Evolutionary conservation across 1,140 invertebrate genomes (phyloP).

Genomic region (Thereuonema tuberculata): DNA sequence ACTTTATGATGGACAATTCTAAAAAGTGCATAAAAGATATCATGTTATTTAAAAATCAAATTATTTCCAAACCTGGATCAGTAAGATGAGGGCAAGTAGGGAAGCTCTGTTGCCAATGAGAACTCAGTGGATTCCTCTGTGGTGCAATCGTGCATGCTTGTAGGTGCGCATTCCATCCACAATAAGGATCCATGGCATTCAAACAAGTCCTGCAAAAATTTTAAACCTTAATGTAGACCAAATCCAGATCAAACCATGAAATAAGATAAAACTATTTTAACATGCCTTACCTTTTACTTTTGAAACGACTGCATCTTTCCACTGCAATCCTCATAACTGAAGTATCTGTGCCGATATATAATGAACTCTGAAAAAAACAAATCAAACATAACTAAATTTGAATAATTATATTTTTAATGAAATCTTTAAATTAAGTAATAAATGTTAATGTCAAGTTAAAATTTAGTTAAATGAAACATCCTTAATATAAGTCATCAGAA

Average conservation of each 20-base stretch:
- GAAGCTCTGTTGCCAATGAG: slow-evolving; percentile 55
- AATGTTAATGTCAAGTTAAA: too few species aligned
- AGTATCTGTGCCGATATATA: slow-evolving; percentile 63
- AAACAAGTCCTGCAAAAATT: slow-evolving; percentile 45
- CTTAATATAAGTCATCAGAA: too few species aligned
- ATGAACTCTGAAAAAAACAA: slow-evolving; percentile 46
- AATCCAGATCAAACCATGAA: not conserved
- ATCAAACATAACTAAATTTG: too few species aligned
- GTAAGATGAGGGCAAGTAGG: slow-evolving; percentile 47
- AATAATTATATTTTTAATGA: too few species aligned
- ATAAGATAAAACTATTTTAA: not conserved
- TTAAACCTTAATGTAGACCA: too few species aligned
- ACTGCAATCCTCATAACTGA: slow-evolving; percentile 55
- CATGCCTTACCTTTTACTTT: slow-evolving; percentile 32
- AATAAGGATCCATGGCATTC: slow-evolving; percentile 79
- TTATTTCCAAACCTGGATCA: slow-evolving; percentile 36
- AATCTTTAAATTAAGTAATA: too few species aligned
- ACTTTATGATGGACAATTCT: too few species aligned
- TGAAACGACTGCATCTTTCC: slow-evolving; percentile 59
- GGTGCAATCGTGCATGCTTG: slow-evolving; percentile 53
- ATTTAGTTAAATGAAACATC: too few species aligned
- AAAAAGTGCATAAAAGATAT: too few species aligned
- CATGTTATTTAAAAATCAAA: too few species aligned
- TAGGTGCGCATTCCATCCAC: slow-evolving; percentile 70
- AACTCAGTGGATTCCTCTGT: slow-evolving; percentile 41